These are phyloP conservation scores for Arrhopalites spinosus DNA, from an alignment of 2,888 invertebrate genomes.

Conservation along the genomic window DNA sequence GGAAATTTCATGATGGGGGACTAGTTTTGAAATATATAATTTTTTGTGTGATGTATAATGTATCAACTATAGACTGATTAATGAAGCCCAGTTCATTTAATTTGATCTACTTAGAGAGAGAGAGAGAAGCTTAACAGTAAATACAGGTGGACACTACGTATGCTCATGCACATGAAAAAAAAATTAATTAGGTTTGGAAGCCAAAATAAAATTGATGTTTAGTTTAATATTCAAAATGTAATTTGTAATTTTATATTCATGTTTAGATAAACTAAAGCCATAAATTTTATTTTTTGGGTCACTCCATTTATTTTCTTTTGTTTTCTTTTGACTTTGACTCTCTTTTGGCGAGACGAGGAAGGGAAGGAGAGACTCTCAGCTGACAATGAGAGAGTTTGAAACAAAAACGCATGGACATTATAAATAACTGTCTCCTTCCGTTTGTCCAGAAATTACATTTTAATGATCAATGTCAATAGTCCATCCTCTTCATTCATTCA, in stretches of 20 bases:
- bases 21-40: neutral
- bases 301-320: neutral
- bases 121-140: neutral
- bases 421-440: slow-evolving; percentile 10
- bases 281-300: neutral
- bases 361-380: neutral
- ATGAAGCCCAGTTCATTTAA: slow-evolving; percentile 16
- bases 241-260: slow-evolving; percentile 10
- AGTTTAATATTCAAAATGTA: slow-evolving; percentile 3
- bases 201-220: slow-evolving; percentile 16
- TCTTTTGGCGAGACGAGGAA: no score
- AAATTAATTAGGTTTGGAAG: slow-evolving; percentile 22
- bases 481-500: neutral
- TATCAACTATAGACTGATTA: slow-evolving; percentile 10
- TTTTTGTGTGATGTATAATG: neutral
- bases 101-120: slow-evolving; percentile 4
- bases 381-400: no score
- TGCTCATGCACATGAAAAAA: no score
- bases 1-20: neutral
- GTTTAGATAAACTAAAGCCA: neutral
- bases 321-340: no score
- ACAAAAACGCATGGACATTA: no score
- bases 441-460: slow-evolving; percentile 22
- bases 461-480: slow-evolving; percentile 11
- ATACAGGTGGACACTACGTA: no score